These are phyloP conservation scores for Invenusta paracnida DNA, from an alignment of 2,888 invertebrate species.

Conservation along the genomic window DNA sequence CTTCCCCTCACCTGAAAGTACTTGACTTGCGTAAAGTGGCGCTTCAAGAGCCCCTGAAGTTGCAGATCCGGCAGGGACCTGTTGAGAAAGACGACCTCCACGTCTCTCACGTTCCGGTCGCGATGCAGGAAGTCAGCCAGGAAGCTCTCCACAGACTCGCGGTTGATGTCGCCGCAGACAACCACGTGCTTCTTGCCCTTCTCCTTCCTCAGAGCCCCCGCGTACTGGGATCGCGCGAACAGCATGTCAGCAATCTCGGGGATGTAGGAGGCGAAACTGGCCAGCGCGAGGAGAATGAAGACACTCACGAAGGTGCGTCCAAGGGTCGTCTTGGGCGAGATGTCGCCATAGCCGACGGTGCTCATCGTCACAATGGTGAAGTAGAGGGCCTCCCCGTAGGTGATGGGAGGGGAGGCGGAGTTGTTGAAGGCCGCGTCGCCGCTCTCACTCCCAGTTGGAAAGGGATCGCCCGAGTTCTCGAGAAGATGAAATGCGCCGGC, in stretches of 20 bases:
- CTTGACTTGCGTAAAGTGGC: conserved; percentile 89
- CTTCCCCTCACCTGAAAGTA: conserved; percentile 61
- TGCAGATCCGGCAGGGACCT: conserved; percentile 99
- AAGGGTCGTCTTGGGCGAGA: conserved; percentile 35
- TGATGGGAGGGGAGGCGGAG: neutral
- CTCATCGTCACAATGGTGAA: conserved; percentile 43
- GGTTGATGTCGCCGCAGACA: conserved; percentile 97
- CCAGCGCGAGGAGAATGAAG: conserved; percentile 62
- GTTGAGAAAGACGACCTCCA: conserved; percentile 96
- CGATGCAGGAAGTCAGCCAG: conserved; percentile 98
- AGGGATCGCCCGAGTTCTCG: conserved; percentile 49
- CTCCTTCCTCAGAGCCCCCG: conserved; percentile 97
- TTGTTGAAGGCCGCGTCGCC: conserved; percentile 4
- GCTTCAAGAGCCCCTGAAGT: conserved; percentile 98
- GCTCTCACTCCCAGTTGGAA: too few species aligned
- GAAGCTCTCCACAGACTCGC: conserved; percentile 97
- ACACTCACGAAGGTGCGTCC: conserved; percentile 40
- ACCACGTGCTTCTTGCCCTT: conserved; percentile 99
- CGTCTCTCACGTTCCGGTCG: conserved; percentile 95
- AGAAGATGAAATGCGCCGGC: conserved; percentile 49
- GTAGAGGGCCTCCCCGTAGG: conserved; percentile 42
- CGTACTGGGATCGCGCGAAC: conserved; percentile 97
- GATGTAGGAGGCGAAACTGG: conserved; percentile 99
- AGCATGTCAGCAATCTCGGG: conserved; percentile 99
- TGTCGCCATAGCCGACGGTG: conserved; percentile 42